Conservation (phyloP, 2,888 invertebrate species). For the Ganaspis brasiliensis region DNA sequence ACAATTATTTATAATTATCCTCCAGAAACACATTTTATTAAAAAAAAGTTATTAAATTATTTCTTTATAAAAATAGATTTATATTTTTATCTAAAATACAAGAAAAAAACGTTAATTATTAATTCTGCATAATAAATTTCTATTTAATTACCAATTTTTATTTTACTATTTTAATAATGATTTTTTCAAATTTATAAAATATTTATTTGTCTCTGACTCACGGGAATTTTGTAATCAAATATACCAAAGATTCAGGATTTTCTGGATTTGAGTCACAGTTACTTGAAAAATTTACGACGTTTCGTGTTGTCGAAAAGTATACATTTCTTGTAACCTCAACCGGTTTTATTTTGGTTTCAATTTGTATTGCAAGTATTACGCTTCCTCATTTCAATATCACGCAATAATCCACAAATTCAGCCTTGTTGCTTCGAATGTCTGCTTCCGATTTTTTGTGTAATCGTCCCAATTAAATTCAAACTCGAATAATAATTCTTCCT, state of each 20-base stretch:
- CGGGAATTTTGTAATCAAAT: background rate
- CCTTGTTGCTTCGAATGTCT: conserved; percentile 13
- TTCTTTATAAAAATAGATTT: background rate
- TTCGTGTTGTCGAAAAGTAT: conserved; percentile 22
- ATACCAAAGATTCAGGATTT: background rate
- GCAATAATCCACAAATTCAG: conserved; percentile 21
- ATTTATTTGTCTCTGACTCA: no score
- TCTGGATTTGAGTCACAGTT: conserved; percentile 18
- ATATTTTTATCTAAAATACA: no score
- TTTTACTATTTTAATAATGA: no score
- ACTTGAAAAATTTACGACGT: background rate
- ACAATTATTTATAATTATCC: conserved; percentile 31
- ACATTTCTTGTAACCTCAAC: conserved; percentile 19
- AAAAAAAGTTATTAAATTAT: background rate
- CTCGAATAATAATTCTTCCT: background rate
- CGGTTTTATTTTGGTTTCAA: conserved; percentile 31
- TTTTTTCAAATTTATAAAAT: no score
- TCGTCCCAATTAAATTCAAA: conserved; percentile 9
- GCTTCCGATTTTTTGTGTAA: conserved; percentile 28
- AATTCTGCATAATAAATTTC: no score
- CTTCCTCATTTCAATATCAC: conserved; percentile 38
- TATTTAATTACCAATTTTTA: no score
- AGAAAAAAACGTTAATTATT: background rate
- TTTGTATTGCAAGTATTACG: conserved; percentile 20
- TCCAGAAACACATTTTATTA: background rate